Conservation (phyloP, 2,113 vertebrate species). For the Malaclemys terrapin region DNA sequence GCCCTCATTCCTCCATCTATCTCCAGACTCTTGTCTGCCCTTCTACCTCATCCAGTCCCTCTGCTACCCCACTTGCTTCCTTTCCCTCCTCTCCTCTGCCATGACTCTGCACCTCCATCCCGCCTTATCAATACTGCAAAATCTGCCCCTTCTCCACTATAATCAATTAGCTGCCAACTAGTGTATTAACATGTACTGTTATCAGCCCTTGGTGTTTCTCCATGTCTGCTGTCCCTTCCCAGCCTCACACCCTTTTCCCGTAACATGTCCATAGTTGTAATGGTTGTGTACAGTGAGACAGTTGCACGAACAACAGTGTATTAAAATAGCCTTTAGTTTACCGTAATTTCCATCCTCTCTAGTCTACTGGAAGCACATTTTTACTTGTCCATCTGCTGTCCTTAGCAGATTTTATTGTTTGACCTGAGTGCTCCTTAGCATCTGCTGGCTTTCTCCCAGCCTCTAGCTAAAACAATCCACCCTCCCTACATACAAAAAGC, state of each 20-base stretch:
- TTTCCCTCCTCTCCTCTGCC: not conserved
- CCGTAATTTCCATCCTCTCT: not conserved
- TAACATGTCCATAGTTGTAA: not conserved
- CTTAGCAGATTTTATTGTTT: conserved; percentile 16
- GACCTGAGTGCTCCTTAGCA: not conserved
- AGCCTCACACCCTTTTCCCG: no score
- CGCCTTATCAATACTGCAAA: not conserved
- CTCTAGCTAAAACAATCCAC: conserved; percentile 13
- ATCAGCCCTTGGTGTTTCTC: not conserved
- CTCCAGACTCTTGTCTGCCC: not conserved
- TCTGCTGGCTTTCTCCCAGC: conserved; percentile 17
- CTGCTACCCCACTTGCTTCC: not conserved
- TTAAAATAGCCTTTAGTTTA: not conserved
- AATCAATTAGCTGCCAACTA: not conserved
- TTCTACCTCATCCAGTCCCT: rapidly evolving
- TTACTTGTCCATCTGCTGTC: not conserved
- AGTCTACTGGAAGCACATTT: not conserved
- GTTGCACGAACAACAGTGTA: not conserved
- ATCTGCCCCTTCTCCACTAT: not conserved
- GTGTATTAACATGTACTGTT: not conserved
- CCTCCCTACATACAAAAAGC: not conserved
- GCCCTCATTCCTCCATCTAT: not conserved
- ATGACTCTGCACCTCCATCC: not conserved
- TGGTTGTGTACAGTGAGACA: not conserved
- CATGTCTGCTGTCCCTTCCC: not conserved